Evolutionary conservation across 2,888 invertebrate genomes (phyloP), one percentile per base, ranked within the genome.

Genomic region (Dioctria linearis): DNA sequence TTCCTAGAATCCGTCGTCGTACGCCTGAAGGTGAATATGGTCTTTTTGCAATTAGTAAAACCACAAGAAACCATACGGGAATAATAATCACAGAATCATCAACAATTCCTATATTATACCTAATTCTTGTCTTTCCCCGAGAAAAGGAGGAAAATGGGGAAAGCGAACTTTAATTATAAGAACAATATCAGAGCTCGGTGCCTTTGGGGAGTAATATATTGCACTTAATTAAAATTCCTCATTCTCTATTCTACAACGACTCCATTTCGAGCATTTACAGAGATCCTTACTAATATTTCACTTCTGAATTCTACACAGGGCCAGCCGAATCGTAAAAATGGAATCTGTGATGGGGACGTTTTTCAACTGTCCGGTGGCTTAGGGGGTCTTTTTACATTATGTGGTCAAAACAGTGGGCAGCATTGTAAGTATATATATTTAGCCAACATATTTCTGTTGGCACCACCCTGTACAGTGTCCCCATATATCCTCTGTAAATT

Each of bases 331-430:
- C 90, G 95, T 78, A 90, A 89, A 43, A 95, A 94, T 0, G 96
- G 96, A 0, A 91, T 93, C 54, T 96, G 96, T 84, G 94, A 95
- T 83, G 93, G 94, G 65, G 96, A 96, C 85, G 90, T 92, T 5
- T 93, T 94, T 87, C 88, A 90, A 2, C 86, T 95, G 81, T 88
- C 87, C 25, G 93, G 92, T 0, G 92, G 92, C 4, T 89, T 90
- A 0, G 86, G 87, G 2, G 90, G 90, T 73, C 91, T 91, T 78
- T 90, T 95, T 83, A 91, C 90, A 11, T 84, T 96, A 8, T 96
- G 96, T 86, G 96, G 96, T 1, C 93, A 95, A 86, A 96, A 96
- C 86, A 95, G 94, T 85, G 95, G 95, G 11, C 96, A 96, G 85
- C 96, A 96, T 85, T 90, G 96, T 95, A 88, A 91, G 92, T 66